Evolutionary conservation across 2,113 vertebrate species (phyloP), one percentile per base, ranked within the genome.

Genomic region (Dipodomys merriami): DNA sequence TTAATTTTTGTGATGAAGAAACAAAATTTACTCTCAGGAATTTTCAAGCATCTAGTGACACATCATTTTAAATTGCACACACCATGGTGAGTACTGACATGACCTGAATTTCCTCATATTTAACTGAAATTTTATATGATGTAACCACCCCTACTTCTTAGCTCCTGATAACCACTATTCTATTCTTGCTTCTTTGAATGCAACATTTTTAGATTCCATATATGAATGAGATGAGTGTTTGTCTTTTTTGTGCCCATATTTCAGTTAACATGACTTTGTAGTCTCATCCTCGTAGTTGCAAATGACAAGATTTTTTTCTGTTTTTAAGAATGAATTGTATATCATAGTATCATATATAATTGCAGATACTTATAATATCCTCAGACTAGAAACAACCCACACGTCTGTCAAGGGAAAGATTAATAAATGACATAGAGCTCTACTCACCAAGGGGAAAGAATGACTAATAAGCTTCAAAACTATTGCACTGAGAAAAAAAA

Each of bases 91-190:
- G 33, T 53, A 64, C 5, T 18, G 10, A 5, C 16, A 71, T 23
- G 18, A 71, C n/a, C 44, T 80, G 6, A 73, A 13, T 29, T 64
- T 82, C 13, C 16, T 74, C 29, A 2, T 68, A 20, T 19, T 29
- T 27, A n/a, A 72, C 15, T 60, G 53, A 72, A 82, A 82, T 65
- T 64, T 46, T 82, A 29, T 82, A 35, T 74, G 5, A 16, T 73
- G 15, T 67, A 39, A 53, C 1, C 11, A 22, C 22, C 30, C 7
- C 1, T 4, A 3, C 27, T 1, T 5, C 7, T 33, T 19, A 13
- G 7, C 15, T 53, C 13, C 7, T 76, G 27, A 11, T 46, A 12
- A 49, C 2, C 20, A 65, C 8, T 23, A 3, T 25, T 74, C 7
- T n/a, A 25, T 20, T 46, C 60, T 60, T 27, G 30, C 27, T 25